Percentiles rank a stretch among this genome's conserved stretches.
Conservation (phyloP, 2,888 invertebrate genomes). For the Argynnis bischoffii region DNA sequence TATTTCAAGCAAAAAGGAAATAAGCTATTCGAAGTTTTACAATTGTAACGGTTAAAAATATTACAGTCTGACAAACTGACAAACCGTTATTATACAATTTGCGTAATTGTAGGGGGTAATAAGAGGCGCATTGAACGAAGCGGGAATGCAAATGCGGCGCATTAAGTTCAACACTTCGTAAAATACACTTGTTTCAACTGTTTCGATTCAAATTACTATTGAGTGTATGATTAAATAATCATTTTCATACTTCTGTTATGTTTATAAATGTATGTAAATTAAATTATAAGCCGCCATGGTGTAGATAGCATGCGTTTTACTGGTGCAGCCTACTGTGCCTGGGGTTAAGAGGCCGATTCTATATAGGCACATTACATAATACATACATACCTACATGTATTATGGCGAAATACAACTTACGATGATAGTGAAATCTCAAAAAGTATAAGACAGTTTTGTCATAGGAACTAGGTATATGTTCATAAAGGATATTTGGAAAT, state of each 20-base stretch:
- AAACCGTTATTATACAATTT: slow-evolving; percentile 64
- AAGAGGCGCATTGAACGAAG: slow-evolving; percentile 53
- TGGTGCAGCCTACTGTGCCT: too few relatives aligned
- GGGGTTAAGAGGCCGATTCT: too few relatives aligned
- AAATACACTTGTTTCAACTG: slow-evolving; percentile 24
- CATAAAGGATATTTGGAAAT: too few relatives aligned
- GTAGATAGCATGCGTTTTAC: too few relatives aligned
- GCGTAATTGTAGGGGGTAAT: slow-evolving; percentile 63
- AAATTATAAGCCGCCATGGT: too few relatives aligned
- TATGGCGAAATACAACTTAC: too few relatives aligned
- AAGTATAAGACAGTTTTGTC: too few relatives aligned
- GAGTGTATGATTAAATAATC: slow-evolving; percentile 6
- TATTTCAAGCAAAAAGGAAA: slow-evolving; percentile 11
- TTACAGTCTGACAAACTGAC: slow-evolving; percentile 55
- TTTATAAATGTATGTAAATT: background rate
- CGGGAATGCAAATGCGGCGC: slow-evolving; percentile 50
- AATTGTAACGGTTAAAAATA: slow-evolving; percentile 36
- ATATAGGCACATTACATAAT: too few relatives aligned
- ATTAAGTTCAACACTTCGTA: slow-evolving; percentile 34
- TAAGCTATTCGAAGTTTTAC: slow-evolving; percentile 18
- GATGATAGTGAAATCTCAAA: too few relatives aligned
- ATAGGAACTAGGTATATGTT: too few relatives aligned
- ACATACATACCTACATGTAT: too few relatives aligned
- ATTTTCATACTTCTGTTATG: slow-evolving; percentile 3
- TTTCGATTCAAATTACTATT: slow-evolving; percentile 11